Base-by-base conservation (phyloP, 2,888 invertebrate genomes). In the Lycocerus yunnanus region DNA sequence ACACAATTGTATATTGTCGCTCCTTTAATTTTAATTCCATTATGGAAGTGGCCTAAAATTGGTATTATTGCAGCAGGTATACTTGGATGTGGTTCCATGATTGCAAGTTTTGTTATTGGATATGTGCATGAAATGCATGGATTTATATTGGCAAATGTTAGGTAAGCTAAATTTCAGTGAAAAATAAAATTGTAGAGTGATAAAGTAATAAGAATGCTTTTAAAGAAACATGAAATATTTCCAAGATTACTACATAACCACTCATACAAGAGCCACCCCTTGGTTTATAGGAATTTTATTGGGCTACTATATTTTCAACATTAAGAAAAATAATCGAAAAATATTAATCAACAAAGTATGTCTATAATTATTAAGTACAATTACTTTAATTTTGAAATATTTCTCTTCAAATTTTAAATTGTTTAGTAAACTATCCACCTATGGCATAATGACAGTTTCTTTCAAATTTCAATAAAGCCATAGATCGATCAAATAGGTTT, bases 301-400 rank as follows among this genome's bases (percentile, higher is more conserved):
- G 20, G 61, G 61, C 13, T 63, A 63, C 18, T 20, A 63, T n/a
- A 63, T 63, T 18, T 63, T 15, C 61, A 63, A 63, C 3, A 5
- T 15, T 18, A 16, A 20, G n/a, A 20, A 18, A n/a, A 63, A 58
- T 77, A 79, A 3, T 76, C 81, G 78, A 76, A 74, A 65, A 77
- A 6, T 63, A 18, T 6, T 9, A 63, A 63, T 63, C 3, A 63
- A 63, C 9, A 18, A 15, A 15, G 61, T 63, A 63, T 6, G 13
- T n/a, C n/a, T n/a, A n/a, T n/a, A n/a, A n/a, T n/a, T n/a, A n/a
- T n/a, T n/a, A n/a, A n/a, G n/a, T n/a, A n/a, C n/a, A n/a, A n/a
- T n/a, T n/a, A n/a, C n/a, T n/a, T n/a, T n/a, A n/a, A n/a, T n/a
- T n/a, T n/a, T 3, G 2, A 18, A 18, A 18, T 18, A 18, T 18